Conservation (phyloP, 2,888 invertebrate genomes). For the Erpobdella octoculata region DNA sequence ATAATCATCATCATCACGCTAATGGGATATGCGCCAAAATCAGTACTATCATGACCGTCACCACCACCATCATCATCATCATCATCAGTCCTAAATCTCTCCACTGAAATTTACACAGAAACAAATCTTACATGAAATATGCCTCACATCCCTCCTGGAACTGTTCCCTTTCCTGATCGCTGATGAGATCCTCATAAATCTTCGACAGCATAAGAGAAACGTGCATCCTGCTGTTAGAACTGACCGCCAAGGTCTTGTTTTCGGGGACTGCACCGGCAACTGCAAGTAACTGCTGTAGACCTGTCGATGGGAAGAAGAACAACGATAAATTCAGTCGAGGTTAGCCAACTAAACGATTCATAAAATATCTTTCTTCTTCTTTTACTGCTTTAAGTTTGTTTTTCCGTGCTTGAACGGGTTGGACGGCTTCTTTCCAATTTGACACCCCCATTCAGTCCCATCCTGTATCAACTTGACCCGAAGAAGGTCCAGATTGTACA, state of each 20-base stretch:
- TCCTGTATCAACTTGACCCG: no score
- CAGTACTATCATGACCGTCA: background rate
- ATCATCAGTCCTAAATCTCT: no score
- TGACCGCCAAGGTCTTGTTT: slow-evolving; percentile 70
- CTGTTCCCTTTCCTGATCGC: slow-evolving; percentile 62
- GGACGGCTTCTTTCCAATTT: no score
- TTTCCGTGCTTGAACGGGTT: no score
- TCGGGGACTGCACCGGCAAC: slow-evolving; percentile 88
- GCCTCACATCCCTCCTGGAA: slow-evolving; percentile 45
- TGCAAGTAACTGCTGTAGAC: slow-evolving; percentile 67
- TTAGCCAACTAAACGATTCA: background rate
- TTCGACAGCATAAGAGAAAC: slow-evolving; percentile 81
- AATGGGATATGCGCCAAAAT: background rate
- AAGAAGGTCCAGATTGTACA: no score
- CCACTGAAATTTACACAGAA: no score
- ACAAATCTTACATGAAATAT: slow-evolving; percentile 49
- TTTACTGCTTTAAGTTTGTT: no score
- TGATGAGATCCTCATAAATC: slow-evolving; percentile 90
- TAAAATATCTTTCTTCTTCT: background rate
- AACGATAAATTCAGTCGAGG: background rate
- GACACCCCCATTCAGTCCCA: no score
- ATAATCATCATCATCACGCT: background rate
- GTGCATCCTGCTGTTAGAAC: slow-evolving; percentile 77
- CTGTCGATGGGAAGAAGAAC: slow-evolving; percentile 39
- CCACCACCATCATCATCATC: slow-evolving; percentile 2